Evolutionary conservation across 2,113 vertebrate species (phyloP).

Genomic region (Myotis yumanensis): DNA sequence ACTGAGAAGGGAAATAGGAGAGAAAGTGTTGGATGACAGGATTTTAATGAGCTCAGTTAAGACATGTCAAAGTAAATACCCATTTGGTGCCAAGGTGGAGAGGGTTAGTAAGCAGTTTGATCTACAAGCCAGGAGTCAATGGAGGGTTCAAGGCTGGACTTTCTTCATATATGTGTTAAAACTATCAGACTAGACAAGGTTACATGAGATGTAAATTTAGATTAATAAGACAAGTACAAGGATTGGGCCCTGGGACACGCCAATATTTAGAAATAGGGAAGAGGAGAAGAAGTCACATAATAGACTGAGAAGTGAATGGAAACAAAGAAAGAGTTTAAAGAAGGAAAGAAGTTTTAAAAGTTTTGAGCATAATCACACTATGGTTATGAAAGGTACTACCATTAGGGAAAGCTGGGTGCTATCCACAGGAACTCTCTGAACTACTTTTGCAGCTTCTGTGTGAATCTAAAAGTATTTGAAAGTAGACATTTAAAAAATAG

Average conservation of each 20-base stretch:
- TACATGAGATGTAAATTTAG: background rate
- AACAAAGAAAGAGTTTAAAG: background rate
- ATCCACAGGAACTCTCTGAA: background rate
- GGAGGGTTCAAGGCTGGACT: background rate
- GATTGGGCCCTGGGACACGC: background rate
- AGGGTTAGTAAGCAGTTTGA: background rate
- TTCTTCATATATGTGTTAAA: background rate
- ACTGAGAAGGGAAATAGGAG: background rate
- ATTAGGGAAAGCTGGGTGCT: background rate
- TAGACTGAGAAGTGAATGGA: background rate
- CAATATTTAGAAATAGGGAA: background rate
- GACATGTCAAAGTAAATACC: background rate
- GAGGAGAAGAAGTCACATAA: background rate
- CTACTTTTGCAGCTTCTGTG: background rate
- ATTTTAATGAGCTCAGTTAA: background rate
- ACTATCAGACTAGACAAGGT: background rate
- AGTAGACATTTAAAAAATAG: constrained; percentile 9
- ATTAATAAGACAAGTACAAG: background rate
- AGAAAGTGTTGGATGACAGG: background rate
- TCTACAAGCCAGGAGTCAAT: background rate
- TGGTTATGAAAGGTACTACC: background rate
- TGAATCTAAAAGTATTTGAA: constrained; percentile 33
- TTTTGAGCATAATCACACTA: background rate
- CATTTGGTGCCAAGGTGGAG: background rate
- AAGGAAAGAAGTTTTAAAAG: background rate